Conservation (phyloP, 2,113 vertebrate genomes). For the Callithrix jacchus region DNA sequence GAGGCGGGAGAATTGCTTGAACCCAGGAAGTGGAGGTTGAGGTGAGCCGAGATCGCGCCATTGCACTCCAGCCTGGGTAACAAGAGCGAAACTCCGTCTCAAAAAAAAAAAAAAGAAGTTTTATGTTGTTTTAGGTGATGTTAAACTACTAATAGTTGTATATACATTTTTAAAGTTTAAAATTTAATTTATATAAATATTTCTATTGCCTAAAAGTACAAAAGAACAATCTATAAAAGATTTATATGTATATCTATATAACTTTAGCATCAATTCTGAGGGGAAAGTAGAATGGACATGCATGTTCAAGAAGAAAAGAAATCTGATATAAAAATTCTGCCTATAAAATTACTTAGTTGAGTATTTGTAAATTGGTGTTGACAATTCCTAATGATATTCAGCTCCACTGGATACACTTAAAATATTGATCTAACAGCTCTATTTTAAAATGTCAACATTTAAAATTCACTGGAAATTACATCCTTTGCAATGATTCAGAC, state of each 20-base stretch:
- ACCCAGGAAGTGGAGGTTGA: too few species aligned
- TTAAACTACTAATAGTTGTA: not conserved
- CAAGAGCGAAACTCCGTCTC: too few species aligned
- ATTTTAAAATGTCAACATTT: conserved; percentile 10
- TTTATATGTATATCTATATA: not conserved
- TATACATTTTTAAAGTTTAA: not conserved
- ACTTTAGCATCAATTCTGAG: not conserved
- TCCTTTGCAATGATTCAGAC: not conserved
- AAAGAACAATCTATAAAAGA: not conserved
- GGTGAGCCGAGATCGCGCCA: too few species aligned
- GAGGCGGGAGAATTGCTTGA: too few species aligned
- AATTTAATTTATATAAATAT: not conserved
- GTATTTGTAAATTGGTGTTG: not conserved
- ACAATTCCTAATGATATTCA: conserved; percentile 9
- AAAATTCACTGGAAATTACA: not conserved
- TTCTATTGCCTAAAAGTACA: not conserved
- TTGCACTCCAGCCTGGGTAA: too few species aligned
- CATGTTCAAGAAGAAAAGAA: conserved; percentile 36
- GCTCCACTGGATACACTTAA: not conserved
- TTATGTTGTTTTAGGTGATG: not conserved
- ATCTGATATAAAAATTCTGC: not conserved
- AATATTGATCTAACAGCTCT: not conserved
- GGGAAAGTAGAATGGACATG: not conserved
- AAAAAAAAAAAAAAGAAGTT: too few species aligned
- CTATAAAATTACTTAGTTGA: not conserved